Conservation (phyloP, 2,113 vertebrate genomes). For the Alethe castanea region DNA sequence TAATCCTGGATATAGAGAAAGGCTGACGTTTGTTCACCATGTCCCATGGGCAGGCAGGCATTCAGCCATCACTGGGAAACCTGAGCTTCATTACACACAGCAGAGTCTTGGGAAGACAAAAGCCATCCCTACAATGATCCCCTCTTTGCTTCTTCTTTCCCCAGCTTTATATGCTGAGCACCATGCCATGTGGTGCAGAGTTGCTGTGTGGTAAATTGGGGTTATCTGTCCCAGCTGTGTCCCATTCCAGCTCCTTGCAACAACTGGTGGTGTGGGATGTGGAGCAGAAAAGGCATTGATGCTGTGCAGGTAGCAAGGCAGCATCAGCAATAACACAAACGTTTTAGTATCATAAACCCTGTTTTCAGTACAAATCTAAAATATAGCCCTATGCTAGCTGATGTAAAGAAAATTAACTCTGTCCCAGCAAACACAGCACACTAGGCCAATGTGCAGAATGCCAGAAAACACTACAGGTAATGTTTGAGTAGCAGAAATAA, state of each 20-base stretch:
- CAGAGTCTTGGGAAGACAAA: background rate
- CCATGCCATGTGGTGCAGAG: background rate
- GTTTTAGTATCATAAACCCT: background rate
- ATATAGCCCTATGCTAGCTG: background rate
- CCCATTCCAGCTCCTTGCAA: background rate
- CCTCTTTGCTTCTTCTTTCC: background rate
- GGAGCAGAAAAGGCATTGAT: background rate
- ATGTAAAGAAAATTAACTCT: background rate
- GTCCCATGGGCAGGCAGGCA: background rate
- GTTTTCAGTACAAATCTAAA: background rate
- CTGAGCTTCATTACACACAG: background rate
- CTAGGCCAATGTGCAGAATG: background rate
- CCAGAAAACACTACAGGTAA: background rate
- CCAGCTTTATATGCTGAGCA: background rate
- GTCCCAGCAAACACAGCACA: background rate
- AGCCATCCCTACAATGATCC: background rate
- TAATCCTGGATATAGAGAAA: background rate
- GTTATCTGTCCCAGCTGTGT: background rate
- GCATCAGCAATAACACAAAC: background rate
- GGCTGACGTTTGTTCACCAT: accelerated
- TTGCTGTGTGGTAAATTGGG: background rate
- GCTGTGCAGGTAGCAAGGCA: background rate
- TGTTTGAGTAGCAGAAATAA: background rate
- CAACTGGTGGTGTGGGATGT: background rate
- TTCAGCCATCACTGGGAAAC: background rate